Base-by-base conservation (phyloP, 2,797 vertebrate genomes). In the Schizothorax lantsangensis region DNA sequence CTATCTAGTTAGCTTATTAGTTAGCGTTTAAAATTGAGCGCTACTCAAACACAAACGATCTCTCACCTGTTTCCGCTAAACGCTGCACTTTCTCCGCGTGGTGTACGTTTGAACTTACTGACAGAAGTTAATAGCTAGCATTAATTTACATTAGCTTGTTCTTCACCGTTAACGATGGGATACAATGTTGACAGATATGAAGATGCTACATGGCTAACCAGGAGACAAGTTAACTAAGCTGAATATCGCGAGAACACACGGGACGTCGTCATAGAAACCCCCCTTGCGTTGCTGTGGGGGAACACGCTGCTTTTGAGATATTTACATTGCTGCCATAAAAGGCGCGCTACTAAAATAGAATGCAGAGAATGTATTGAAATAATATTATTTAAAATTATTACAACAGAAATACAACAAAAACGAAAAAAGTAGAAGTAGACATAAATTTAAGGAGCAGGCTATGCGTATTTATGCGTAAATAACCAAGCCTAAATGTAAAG, bases 211-310 rank as follows among this genome's bases (percentile, higher is more conserved):
- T 17, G 17, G 77, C 78, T 72, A 77, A 69, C 59, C 30, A 36
- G 15, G 10, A 54, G 23, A 43, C 15, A n/a, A 38, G 57, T 3
- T 6, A 40, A 40, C 33, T 43, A 33, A 57, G 7, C n/a, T 40
- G 19, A 30, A 0, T 40, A n/a, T 5, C 83, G 84, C 9, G 52
- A 1, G 10, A 88, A 45, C 77, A 78, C 15, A 4, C 2, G 4
- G 30, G 4, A 36, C 11, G 78, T 77, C 66, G 38, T 73, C 40
- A 71, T 88, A 62, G 87, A 72, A 86, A 88, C 84, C 73, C 23
- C 3, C 8, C n/a, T 12, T 4, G 66, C 36, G 47, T 74, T 1
- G 12, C n/a, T 49, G 45, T 2, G 6, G 6, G 5, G 21, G 49
- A 54, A 38, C 59, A 3, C 15, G 45, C 45, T 21, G 40, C 59